phyloP scores from a whole-genome alignment of 2,113 vertebrate genomes.

The Theristicus caerulescens region DNA sequence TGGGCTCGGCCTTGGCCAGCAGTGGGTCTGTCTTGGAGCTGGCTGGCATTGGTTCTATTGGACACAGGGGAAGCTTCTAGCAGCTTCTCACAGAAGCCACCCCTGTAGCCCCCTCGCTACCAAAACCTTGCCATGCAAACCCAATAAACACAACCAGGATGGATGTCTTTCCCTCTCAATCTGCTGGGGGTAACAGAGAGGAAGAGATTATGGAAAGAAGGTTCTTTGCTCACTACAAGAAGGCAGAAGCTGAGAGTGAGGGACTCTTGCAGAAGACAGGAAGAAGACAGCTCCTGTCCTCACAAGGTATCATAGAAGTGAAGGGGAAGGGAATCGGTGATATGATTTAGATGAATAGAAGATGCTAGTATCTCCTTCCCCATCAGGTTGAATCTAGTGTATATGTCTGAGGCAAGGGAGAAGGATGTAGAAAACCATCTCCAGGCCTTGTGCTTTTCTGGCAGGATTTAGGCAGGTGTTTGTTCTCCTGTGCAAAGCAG shows the following conservation, averaged over 20 bases:
- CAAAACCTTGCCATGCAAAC: too few relatives aligned
- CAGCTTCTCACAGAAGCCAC: too few relatives aligned
- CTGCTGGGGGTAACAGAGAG: neutral
- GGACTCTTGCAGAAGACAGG: neutral
- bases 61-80: too few relatives aligned
- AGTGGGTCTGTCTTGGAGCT: too few relatives aligned
- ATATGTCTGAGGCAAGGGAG: neutral
- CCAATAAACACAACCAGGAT: neutral
- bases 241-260: neutral
- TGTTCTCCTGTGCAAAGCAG: neutral
- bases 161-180: neutral
- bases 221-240: neutral
- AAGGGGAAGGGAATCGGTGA: neutral
- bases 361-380: neutral
- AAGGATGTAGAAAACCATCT: neutral
- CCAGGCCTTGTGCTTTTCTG: neutral
- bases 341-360: neutral
- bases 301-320: neutral
- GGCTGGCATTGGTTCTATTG: too few relatives aligned
- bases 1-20: too few relatives aligned
- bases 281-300: neutral
- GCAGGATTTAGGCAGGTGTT: neutral
- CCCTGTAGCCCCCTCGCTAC: too few relatives aligned
- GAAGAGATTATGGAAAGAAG: neutral
- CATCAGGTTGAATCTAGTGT: neutral